Evolutionary conservation across 2,888 invertebrate genomes (phyloP).

Genomic region (Agriopis leucophaearia): DNA sequence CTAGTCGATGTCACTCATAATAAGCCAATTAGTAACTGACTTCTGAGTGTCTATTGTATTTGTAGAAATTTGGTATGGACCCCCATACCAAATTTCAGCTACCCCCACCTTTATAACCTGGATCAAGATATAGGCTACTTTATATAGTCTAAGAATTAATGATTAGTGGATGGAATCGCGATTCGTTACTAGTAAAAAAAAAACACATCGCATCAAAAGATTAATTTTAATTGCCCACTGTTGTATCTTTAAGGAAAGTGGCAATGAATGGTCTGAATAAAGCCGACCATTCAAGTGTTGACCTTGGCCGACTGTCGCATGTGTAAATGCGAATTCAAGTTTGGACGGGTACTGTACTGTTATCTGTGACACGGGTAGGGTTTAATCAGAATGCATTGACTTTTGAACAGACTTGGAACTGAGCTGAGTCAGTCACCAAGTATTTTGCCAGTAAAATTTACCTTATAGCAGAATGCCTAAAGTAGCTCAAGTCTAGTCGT

Average conservation of each 20-base stretch:
- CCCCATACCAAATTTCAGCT: too few relatives aligned
- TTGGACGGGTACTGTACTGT: conserved; percentile 23
- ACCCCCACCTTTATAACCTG: too few relatives aligned
- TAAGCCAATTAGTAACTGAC: too few relatives aligned
- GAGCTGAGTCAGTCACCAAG: neutral
- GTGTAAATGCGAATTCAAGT: conserved; percentile 32
- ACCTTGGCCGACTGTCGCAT: conserved; percentile 42
- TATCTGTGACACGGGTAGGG: conserved; percentile 18
- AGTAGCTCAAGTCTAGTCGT: too few relatives aligned
- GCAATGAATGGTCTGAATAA: conserved; percentile 15
- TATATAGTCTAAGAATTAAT: too few relatives aligned
- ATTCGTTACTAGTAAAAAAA: neutral
- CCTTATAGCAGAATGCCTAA: too few relatives aligned
- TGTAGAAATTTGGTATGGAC: too few relatives aligned
- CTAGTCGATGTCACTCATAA: too few relatives aligned
- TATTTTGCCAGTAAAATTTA: neutral
- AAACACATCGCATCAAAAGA: conserved; percentile 1
- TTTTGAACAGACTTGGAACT: neutral
- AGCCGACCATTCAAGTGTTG: conserved; percentile 17
- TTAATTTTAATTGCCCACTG: conserved; percentile 15
- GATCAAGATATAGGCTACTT: too few relatives aligned
- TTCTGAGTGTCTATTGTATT: too few relatives aligned
- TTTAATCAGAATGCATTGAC: conserved; percentile 2
- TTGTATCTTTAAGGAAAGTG: conserved; percentile 20
- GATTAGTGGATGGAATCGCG: too few relatives aligned